Evolutionary conservation across 1,140 invertebrate species (phyloP), one percentile per base, ranked within the genome.

Genomic region (Drosophila azteca): DNA sequence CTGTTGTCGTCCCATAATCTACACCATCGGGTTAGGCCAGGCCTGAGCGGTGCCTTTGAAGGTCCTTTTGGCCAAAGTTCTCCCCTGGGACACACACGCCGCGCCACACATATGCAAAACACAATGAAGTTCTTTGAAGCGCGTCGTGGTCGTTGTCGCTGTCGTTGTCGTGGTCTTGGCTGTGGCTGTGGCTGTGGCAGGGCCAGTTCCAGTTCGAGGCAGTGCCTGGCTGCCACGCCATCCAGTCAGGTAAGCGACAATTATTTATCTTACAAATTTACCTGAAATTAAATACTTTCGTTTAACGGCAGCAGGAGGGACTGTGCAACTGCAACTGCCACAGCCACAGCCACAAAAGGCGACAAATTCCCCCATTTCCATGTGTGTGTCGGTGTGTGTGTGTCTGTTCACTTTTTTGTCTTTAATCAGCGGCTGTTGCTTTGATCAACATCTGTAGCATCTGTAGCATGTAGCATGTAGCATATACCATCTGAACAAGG

Each of bases 181-280:
- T 5, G 4, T 24, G 22, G 22, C 1, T 0, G 22, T 1, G 22
- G 2, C 29, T 8, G 29, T 6, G 6, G 1, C 29, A 31, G 29
- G 29, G 8, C 29, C 29, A 31, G 31, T 8, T 31, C 29, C 29
- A 29, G 29, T 29, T 29, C 24, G 24, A 26, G 24, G 31, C 31
- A 31, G 31, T 31, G 29, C 7, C 29, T 31, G 29, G 2, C 29
- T 31, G 29, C 29, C 0, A 31, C 29, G 31, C 29, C 29, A 31
- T 7, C 7, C 29, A 8, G 59, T 67, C 82, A 82, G 75, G 83
- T 88, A 88, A 82, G 71, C 66, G 83, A 87, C 83, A 87, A 88
- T 87, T 87, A 88, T 87, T 87, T 87, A 87, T 88, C 83, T 88
- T 88, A 87, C 83, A 87, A 87, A 87, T 87, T 88, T 87, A 87